These are phyloP conservation scores for Orthosia cruda DNA, from an alignment of 2,888 invertebrate species.

Conservation along the genomic window DNA sequence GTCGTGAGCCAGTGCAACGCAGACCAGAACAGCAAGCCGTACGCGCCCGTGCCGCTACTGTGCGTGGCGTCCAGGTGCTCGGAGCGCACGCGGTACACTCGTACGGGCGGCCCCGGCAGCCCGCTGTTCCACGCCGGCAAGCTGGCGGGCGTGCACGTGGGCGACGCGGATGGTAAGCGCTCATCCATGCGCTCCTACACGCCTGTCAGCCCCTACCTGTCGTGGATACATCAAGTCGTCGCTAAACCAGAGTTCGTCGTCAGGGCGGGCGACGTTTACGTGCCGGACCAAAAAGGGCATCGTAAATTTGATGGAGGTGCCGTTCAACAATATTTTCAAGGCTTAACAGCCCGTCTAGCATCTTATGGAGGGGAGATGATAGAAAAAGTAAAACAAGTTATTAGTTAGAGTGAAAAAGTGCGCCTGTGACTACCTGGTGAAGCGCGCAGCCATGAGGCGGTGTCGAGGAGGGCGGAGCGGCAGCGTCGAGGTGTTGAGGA, in stretches of 20 bases:
- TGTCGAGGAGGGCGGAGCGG: neutral
- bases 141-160: conserved; percentile 25
- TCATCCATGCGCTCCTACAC: conserved; percentile 13
- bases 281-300: neutral
- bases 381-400: neutral
- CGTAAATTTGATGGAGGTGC: neutral
- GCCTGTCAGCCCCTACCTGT: conserved; percentile 44
- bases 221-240: conserved; percentile 27
- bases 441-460: neutral
- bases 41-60: neutral
- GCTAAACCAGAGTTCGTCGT: neutral
- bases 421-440: neutral
- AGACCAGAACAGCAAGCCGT: neutral
- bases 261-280: neutral
- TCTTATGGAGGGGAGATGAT: neutral
- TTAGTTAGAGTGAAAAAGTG: neutral
- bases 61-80: conserved; percentile 36
- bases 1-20: conserved; percentile 10
- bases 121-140: conserved; percentile 39
- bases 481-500: neutral
- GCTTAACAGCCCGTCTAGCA: neutral
- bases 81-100: neutral
- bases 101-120: conserved; percentile 20
- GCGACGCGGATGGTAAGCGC: neutral
- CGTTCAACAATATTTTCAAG: neutral